Evolutionary conservation across 2,113 vertebrate species (phyloP).

Genomic region (Morphnarchus princeps): DNA sequence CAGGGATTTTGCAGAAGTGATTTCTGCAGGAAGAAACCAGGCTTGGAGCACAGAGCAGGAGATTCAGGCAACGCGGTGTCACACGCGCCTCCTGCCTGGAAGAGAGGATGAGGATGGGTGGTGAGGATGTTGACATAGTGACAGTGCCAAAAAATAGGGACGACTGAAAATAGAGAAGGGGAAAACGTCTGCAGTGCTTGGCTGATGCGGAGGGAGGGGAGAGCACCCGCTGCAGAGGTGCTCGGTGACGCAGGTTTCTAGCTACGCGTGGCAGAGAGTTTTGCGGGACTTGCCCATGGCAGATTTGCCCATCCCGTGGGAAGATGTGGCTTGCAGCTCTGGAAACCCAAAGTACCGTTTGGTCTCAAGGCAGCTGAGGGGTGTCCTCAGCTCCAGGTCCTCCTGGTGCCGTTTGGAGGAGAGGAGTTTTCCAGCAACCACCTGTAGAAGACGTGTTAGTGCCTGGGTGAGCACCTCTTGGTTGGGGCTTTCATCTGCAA

Average conservation of each 20-base stretch:
- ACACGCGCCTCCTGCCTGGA: fast-evolving
- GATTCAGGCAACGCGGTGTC: fast-evolving
- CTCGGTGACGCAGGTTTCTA: background rate
- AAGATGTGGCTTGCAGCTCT: background rate
- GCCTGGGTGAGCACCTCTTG: background rate
- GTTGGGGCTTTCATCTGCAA: background rate
- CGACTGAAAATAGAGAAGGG: background rate
- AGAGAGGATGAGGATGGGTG: background rate
- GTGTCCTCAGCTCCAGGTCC: background rate
- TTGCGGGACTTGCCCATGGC: background rate
- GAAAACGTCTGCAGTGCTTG: background rate
- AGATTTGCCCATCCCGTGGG: background rate
- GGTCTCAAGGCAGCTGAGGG: background rate
- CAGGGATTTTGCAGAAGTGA: background rate
- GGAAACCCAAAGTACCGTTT: background rate
- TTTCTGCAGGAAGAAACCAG: background rate
- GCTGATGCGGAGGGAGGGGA: background rate
- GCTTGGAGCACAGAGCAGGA: background rate
- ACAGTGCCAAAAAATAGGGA: background rate
- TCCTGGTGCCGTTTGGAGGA: background rate
- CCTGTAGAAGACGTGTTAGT: background rate
- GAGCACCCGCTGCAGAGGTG: background rate
- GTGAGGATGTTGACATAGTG: background rate
- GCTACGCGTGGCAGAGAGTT: background rate
- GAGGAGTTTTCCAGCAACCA: background rate